Evolutionary conservation across 2,888 invertebrate species (phyloP).

Genomic region (Epinotia brunnichana): DNA sequence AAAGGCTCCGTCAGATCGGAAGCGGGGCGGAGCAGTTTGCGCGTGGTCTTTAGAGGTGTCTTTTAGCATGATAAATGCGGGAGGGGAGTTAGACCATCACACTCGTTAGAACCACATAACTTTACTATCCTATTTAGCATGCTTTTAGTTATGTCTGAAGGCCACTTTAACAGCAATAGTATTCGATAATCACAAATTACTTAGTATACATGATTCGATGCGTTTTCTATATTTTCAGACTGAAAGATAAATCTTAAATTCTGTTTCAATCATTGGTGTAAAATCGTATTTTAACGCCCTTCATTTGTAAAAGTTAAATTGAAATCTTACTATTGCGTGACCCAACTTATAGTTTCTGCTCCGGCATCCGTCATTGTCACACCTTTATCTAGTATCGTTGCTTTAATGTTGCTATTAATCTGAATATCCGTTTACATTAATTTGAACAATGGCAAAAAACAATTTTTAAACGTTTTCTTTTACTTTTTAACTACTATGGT

Average conservation of each 20-base stretch:
- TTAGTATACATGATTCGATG: too few species aligned
- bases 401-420: not conserved
- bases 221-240: not conserved
- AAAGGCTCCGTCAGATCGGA: too few species aligned
- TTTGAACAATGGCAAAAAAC: not conserved
- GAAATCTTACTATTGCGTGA: constrained; percentile 28
- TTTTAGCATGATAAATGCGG: too few species aligned
- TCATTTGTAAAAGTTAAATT: constrained; percentile 15
- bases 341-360: not conserved
- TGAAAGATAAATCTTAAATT: not conserved
- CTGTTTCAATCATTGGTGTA: not conserved
- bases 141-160: too few species aligned
- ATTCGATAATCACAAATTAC: too few species aligned
- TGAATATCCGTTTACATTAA: not conserved
- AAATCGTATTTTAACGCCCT: not conserved
- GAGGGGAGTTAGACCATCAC: too few species aligned
- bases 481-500: not conserved
- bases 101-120: too few species aligned
- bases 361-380: constrained; percentile 20
- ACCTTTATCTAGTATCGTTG: constrained; percentile 3
- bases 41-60: too few species aligned
- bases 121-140: too few species aligned
- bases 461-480: not conserved
- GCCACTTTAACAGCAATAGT: too few species aligned
- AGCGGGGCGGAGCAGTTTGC: too few species aligned